Conservation (phyloP, 2,113 vertebrate species). For the Python bivittatus region DNA sequence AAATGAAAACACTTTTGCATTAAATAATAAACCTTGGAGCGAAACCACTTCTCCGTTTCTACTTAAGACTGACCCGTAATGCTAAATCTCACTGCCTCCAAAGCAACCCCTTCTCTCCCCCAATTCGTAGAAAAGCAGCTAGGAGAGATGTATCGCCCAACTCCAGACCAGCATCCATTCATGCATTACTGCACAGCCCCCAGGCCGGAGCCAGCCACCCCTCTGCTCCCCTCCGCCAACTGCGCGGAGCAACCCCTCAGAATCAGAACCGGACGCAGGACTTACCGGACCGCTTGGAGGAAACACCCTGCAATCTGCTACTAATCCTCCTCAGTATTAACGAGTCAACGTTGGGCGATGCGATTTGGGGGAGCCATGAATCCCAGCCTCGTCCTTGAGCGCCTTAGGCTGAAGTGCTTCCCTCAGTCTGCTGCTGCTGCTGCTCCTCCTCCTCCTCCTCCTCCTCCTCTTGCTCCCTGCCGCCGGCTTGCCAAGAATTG, state of each 20-base stretch:
- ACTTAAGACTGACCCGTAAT: neutral
- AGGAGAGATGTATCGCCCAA: neutral
- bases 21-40: neutral
- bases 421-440: slow-evolving; percentile 5
- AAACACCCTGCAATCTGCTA: neutral
- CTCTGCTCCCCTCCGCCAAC: neutral
- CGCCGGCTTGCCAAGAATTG: slow-evolving; percentile 4
- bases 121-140: neutral
- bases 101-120: neutral
- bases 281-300: slow-evolving; percentile 31
- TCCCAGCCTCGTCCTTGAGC: neutral
- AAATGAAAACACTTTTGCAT: neutral
- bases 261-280: neutral
- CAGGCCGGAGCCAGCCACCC: neutral
- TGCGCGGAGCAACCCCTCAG: neutral
- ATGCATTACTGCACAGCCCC: neutral
- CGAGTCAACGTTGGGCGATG: neutral
- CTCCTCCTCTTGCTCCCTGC: slow-evolving; percentile 23
- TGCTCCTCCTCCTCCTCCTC: neutral
- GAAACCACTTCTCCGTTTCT: neutral
- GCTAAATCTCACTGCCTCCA: neutral
- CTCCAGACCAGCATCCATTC: neutral
- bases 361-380: slow-evolving; percentile 36
- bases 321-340: slow-evolving; percentile 19
- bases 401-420: neutral